Base-by-base conservation (phyloP, 92 coral and sea anemone species). In the Zoanthus gigantus region DNA sequence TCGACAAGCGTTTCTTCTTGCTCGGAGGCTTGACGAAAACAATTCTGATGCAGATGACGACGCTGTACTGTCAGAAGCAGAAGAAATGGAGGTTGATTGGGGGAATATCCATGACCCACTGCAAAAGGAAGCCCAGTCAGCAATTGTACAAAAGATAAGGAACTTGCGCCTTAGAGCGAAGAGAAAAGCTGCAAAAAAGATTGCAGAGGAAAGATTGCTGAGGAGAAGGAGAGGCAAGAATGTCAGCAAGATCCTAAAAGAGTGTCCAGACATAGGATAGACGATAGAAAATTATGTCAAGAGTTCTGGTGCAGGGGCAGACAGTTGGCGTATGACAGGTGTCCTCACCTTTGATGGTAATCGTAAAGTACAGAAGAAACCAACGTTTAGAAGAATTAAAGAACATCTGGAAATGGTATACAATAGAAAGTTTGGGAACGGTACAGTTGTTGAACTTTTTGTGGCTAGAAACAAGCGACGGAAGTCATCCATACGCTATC, bases 261-360 rank as follows among this genome's bases (percentile, higher is more conserved):
- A 91, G 67, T 91, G 91, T 45, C 91, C 89, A 32, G 89, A 67
- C 9, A 84, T 91, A 48, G 91, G 94, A 9, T 56, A 88, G 79
- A 73, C 78, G 0, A 93, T 89, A 9, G 94, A 94, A 31, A 86
- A 71, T 11, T 92, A 28, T 90, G 96, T 94, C 1, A 29, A 18
- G 23, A 10, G 66, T 4, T 74, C 90, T 88, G 92, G 89, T 2
- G 93, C 75, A 9, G 94, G 94, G 2, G 97, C 94, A 23, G 97
- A 90, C 23, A 83, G 89, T 29, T 92, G 97, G 97, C 56, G 93
- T 6, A 56, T 92, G 11, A 90, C 94, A 2, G 94, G 94, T 6
- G 89, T 75, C 7, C 42, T 92, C 6, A 92, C 93, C 30, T 94
- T 94, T 71, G 96, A 91, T 74, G 94, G 94, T 2, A 91, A 94